These are phyloP conservation scores for Styela clava DNA, from an alignment of 23 tunicate species.

Conservation along the genomic window DNA sequence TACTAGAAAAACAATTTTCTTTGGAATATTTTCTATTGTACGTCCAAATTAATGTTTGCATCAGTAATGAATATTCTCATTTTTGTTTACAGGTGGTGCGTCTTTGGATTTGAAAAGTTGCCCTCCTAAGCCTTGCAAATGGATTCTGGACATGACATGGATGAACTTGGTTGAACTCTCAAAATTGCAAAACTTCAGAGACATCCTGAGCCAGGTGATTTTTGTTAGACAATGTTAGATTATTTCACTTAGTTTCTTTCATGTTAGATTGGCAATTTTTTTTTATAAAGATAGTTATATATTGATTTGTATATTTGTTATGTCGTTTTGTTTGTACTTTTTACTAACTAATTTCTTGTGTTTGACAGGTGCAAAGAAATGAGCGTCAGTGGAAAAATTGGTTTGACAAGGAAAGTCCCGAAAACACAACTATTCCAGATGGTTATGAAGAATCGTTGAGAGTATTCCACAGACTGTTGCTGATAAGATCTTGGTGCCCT, in stretches of 20 bases:
- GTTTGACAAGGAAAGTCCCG: slow-evolving; percentile 96
- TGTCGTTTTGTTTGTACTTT: background rate
- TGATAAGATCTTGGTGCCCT: slow-evolving; percentile 94
- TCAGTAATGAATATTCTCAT: too few relatives aligned
- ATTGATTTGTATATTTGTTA: background rate
- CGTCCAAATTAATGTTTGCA: too few relatives aligned
- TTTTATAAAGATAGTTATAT: background rate
- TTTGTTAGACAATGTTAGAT: background rate
- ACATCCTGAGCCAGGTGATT: slow-evolving; percentile 69
- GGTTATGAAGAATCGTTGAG: slow-evolving; percentile 87
- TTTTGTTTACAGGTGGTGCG: slow-evolving; percentile 66
- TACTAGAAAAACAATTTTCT: too few relatives aligned
- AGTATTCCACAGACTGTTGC: slow-evolving; percentile 68
- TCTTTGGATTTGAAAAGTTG: slow-evolving; percentile 92
- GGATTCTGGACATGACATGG: slow-evolving; percentile 98
- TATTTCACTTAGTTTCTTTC: background rate
- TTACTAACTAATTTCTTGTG: too few relatives aligned
- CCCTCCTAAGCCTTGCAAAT: slow-evolving; percentile 93
- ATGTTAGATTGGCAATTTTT: background rate
- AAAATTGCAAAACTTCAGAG: slow-evolving; percentile 82
- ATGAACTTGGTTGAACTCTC: slow-evolving; percentile 88
- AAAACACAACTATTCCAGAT: slow-evolving; percentile 83
- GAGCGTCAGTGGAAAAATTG: slow-evolving; percentile 94
- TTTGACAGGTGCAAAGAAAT: slow-evolving; percentile 70
- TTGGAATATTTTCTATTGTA: too few relatives aligned